These are phyloP conservation scores for Koerneria pararmatus DNA, from an alignment of 2,888 invertebrate species.

Conservation along the genomic window DNA sequence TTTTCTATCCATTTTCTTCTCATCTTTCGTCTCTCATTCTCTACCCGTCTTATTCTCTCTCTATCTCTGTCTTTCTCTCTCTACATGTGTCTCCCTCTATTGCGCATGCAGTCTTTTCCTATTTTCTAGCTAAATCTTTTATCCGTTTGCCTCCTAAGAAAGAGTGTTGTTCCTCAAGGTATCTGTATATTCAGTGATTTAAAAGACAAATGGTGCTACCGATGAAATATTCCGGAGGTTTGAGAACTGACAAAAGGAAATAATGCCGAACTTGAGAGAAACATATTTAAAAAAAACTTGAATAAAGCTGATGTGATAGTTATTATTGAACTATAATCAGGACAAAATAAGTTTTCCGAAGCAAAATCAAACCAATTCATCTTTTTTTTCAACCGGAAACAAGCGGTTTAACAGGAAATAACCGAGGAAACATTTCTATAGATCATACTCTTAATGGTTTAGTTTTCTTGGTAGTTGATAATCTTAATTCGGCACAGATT, in stretches of 20 bases:
- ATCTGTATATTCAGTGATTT: no score
- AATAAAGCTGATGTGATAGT: conserved; percentile 67
- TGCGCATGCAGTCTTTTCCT: conserved; percentile 22
- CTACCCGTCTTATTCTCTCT: background rate
- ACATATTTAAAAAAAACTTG: conserved; percentile 12
- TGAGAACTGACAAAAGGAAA: background rate
- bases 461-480: no score
- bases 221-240: no score
- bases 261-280: background rate
- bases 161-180: no score
- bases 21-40: no score
- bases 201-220: no score
- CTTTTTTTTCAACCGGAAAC: background rate
- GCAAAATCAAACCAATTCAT: background rate
- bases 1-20: no score
- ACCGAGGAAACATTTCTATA: no score
- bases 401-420: no score
- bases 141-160: no score
- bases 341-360: background rate
- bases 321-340: conserved; percentile 49
- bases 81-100: conserved; percentile 25
- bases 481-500: conserved; percentile 35
- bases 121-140: no score
- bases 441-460: no score
- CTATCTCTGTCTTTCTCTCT: background rate